Conservation (phyloP, 2,888 invertebrate genomes). For the Bellardia bayeri region DNA sequence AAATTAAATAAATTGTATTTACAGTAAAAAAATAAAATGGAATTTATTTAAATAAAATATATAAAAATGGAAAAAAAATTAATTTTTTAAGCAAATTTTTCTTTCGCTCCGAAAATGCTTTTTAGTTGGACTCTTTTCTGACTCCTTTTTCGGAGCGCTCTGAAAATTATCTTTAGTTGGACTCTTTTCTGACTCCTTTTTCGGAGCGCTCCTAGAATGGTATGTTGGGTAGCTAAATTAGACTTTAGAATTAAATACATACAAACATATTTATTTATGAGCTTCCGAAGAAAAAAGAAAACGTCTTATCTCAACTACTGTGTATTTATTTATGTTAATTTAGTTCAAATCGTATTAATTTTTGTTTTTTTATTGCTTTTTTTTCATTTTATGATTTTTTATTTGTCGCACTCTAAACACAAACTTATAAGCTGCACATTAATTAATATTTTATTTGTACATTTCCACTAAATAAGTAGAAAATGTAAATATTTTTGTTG, state of each 20-base stretch:
- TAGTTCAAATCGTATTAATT: constrained; percentile 23
- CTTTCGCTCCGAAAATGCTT: too few relatives aligned
- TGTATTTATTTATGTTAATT: constrained; percentile 12
- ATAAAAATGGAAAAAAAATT: too few relatives aligned
- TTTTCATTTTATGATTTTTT: background rate
- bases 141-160: too few relatives aligned
- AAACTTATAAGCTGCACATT: constrained; percentile 23
- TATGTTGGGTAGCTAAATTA: background rate
- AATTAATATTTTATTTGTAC: constrained; percentile 32
- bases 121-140: too few relatives aligned
- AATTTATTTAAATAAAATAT: too few relatives aligned
- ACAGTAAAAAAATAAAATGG: too few relatives aligned
- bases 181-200: too few relatives aligned
- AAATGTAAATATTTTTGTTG: constrained; percentile 44
- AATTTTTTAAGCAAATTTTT: too few relatives aligned
- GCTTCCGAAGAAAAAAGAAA: constrained; percentile 22
- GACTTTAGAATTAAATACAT: background rate
- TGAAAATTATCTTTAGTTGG: too few relatives aligned
- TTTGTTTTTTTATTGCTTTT: background rate
- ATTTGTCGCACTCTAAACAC: constrained; percentile 20
- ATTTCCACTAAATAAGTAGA: constrained; percentile 38
- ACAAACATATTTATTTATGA: background rate
- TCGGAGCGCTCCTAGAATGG: too few relatives aligned
- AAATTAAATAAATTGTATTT: too few relatives aligned
- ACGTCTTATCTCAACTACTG: constrained; percentile 17